A percentile compares a stretch with the other conserved stretches of the same genome.
These are phyloP conservation scores for Oncorhynchus masou DNA, from an alignment of 2,113 vertebrate species.

Conservation along the genomic window DNA sequence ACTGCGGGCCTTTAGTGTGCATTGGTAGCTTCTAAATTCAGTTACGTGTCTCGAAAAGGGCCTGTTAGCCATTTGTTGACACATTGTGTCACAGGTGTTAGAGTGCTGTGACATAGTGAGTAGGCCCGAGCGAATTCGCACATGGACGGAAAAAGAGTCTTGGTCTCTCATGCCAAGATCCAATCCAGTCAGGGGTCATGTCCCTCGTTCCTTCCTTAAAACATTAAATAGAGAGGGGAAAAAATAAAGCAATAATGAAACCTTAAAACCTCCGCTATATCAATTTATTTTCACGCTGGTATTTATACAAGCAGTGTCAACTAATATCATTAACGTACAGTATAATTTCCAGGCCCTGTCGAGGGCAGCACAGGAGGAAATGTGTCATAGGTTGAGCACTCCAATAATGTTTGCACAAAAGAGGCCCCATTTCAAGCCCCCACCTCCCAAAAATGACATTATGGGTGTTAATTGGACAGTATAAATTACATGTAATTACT, in stretches of 20 bases:
- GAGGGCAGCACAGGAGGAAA: constrained; percentile 48
- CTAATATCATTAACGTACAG: constrained; percentile 56
- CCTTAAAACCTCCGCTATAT: constrained; percentile 40
- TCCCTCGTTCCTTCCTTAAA: constrained; percentile 39
- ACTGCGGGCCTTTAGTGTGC: not conserved
- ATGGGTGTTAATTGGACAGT: constrained; percentile 64
- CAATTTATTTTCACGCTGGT: constrained; percentile 44
- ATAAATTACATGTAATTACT: constrained; percentile 70
- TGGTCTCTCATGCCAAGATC: constrained; percentile 34
- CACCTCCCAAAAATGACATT: constrained; percentile 25
- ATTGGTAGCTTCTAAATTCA: constrained; percentile 22
- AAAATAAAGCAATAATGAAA: constrained; percentile 45
- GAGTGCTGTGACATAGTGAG: constrained; percentile 27
- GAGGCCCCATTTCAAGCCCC: constrained; percentile 23
- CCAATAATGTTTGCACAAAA: constrained; percentile 43
- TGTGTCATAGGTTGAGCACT: constrained; percentile 37
- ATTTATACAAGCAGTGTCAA: constrained; percentile 50
- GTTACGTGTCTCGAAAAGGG: constrained; percentile 19
- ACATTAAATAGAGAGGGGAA: constrained; percentile 38
- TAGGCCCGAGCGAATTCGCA: constrained; percentile 46
- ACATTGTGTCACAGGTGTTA: constrained; percentile 58
- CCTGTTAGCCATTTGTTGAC: constrained; percentile 34
- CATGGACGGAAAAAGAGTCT: constrained; percentile 41
- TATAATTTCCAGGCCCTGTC: constrained; percentile 28
- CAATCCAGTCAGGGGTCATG: constrained; percentile 52